phyloP scores from a whole-genome alignment of 2,113 vertebrate genomes.

The Candoia aspera region DNA sequence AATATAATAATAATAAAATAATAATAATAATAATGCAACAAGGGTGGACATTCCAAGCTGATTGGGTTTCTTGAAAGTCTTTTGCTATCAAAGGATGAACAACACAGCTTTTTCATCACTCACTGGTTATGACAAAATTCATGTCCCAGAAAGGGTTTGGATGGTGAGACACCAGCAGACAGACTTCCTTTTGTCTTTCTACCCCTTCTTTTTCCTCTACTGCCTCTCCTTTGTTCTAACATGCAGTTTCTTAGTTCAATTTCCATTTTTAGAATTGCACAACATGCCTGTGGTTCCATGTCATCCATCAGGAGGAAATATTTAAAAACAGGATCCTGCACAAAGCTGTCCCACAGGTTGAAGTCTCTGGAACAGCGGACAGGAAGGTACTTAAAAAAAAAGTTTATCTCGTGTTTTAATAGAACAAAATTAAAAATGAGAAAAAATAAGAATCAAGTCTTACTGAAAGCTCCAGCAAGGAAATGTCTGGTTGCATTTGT shows the following conservation, averaged over 20 bases:
- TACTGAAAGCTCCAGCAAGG: neutral
- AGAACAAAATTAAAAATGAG: no score
- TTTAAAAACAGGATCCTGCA: neutral
- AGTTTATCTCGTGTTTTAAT: no score
- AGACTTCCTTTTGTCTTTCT: conserved; percentile 49
- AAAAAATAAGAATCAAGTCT: no score
- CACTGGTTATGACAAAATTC: neutral
- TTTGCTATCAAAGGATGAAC: fast-evolving
- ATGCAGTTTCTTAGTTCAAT: conserved; percentile 60
- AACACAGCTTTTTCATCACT: neutral
- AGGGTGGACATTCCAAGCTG: neutral
- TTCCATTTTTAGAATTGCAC: conserved; percentile 45
- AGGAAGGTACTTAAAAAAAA: no score
- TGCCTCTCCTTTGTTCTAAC: neutral
- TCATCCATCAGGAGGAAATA: no score
- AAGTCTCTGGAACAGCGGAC: no score
- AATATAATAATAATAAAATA: no score
- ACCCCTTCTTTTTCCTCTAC: neutral
- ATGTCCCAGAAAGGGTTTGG: neutral
- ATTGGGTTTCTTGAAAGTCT: neutral
- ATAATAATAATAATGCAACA: no score
- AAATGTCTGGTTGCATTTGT: fast-evolving
- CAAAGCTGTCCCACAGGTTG: neutral
- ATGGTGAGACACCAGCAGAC: conserved; percentile 17
- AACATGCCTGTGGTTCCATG: neutral